Conservation (phyloP, 2,888 invertebrate species). For the Acronicta leporina region DNA sequence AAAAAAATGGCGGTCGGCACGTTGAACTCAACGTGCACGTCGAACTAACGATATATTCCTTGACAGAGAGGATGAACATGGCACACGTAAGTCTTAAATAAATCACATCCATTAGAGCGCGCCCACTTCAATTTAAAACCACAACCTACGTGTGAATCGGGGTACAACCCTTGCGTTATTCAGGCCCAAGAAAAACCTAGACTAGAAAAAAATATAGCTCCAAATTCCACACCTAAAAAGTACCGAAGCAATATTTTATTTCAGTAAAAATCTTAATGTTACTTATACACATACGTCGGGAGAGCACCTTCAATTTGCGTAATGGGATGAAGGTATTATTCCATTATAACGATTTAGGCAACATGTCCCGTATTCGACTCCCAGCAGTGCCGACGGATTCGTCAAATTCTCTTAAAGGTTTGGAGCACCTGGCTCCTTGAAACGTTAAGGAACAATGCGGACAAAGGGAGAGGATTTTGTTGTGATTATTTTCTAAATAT, state of each 20-base stretch:
- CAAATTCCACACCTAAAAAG: constrained; percentile 15
- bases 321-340: constrained; percentile 41
- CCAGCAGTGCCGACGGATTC: constrained; percentile 27
- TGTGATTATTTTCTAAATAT: constrained; percentile 44
- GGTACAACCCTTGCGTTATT: too few relatives aligned
- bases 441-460: constrained; percentile 20
- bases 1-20: too few relatives aligned
- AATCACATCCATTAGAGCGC: too few relatives aligned
- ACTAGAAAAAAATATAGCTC: too few relatives aligned
- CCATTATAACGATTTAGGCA: constrained; percentile 33
- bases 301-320: constrained; percentile 40
- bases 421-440: constrained; percentile 31
- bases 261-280: constrained; percentile 12
- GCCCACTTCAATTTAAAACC: too few relatives aligned
- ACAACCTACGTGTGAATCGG: too few relatives aligned
- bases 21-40: too few relatives aligned
- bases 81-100: too few relatives aligned
- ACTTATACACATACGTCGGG: constrained; percentile 2
- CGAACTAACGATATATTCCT: too few relatives aligned
- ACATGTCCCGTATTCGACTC: constrained; percentile 10
- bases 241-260: constrained; percentile 16
- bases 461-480: constrained; percentile 31
- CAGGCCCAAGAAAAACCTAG: too few relatives aligned
- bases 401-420: constrained; percentile 34
- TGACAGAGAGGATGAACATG: too few relatives aligned